Percentiles rank a stretch among this genome's conserved stretches.
phyloP scores from a whole-genome alignment of 1,140 invertebrate genomes.

The Drosophila busckii region DNA sequence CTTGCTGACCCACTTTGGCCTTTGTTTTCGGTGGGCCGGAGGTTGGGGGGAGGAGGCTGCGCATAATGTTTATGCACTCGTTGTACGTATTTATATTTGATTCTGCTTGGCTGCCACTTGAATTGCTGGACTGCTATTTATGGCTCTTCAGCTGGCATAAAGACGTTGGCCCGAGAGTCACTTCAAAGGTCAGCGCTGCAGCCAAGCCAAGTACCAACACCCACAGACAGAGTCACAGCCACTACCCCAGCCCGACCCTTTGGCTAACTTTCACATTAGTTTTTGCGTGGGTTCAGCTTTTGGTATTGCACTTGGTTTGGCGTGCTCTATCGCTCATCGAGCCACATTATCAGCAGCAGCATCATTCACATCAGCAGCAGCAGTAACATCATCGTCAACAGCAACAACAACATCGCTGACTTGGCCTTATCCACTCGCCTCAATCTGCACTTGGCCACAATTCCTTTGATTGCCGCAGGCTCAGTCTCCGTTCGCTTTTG shows the following conservation, averaged over 20 bases:
- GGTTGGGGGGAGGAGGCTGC: too few species aligned
- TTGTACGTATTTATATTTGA: slow-evolving; percentile 60
- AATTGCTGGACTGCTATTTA: slow-evolving; percentile 55
- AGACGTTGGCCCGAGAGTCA: slow-evolving; percentile 47
- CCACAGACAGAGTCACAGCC: slow-evolving; percentile 5
- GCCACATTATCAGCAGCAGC: slow-evolving; percentile 50
- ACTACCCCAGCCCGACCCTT: neutral
- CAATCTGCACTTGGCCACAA: slow-evolving; percentile 46
- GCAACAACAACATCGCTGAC: slow-evolving; percentile 30
- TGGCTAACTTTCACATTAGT: slow-evolving; percentile 64
- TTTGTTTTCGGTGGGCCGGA: slow-evolving; percentile 46
- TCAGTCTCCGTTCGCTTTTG: slow-evolving; percentile 30
- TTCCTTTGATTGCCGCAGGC: slow-evolving; percentile 74
- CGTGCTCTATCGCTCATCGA: slow-evolving; percentile 73
- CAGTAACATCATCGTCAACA: slow-evolving; percentile 14
- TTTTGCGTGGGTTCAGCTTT: slow-evolving; percentile 40
- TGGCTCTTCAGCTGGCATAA: slow-evolving; percentile 48
- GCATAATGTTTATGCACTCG: slow-evolving; percentile 55
- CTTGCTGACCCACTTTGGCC: slow-evolving; percentile 69
- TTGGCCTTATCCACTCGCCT: slow-evolving; percentile 58
- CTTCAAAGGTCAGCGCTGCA: slow-evolving; percentile 68
- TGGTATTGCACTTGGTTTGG: slow-evolving; percentile 30
- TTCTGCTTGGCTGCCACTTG: slow-evolving; percentile 66
- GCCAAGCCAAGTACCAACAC: slow-evolving; percentile 49
- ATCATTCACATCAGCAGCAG: slow-evolving; percentile 36